Base-by-base conservation (phyloP, 2,113 vertebrate genomes). In the Chloebia gouldiae region DNA sequence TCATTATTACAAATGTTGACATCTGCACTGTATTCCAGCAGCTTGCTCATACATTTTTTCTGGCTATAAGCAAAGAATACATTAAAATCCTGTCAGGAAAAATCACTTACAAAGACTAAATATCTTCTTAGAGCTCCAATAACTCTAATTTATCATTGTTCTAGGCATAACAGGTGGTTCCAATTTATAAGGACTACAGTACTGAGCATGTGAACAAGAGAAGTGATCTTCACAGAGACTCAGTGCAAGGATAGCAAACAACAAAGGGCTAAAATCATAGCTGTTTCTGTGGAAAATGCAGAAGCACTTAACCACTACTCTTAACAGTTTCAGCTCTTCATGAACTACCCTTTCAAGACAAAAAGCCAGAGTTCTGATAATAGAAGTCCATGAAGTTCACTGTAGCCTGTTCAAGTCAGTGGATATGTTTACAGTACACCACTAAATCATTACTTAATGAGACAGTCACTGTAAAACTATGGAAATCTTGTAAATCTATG, bases 1-100 rank as follows among this genome's bases (percentile, higher is more conserved):
- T 99, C 99, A 59, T 99, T 99, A 97, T 99, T 99, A 97, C 99
- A 99, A 97, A 99, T 99, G 97, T 99, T 99, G 93, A 99, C 99
- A 97, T 99, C 99, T 37, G 99, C 99, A 91, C 98, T 98, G 94
- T 98, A 99, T 90, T 99, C 99, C 97, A 99, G 80, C 30, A 99
- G 98, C 95, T 98, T 99, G 88, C 98, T 99, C 99, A 99, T 99
- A 88, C 99, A 99, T 97, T 99, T 99, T 97, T 99, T 99, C 97
- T 99, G 99, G 61, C 99, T 99, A 83, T 44, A 97, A 96, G 95
- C 42, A 96, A 94, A 95, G 44, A 96, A 93, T 11, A 95, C 18
- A 95, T 68, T 76, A 94, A 90, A 93, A 83, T 9, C 2, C 16
- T 92, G 22, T 7, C 64, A 70, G 9, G 16, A 3, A 84, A 94